Evolutionary conservation across 1,140 invertebrate genomes (phyloP), one percentile per base, ranked within the genome.

Genomic region (Himalopsyche phryganea): DNA sequence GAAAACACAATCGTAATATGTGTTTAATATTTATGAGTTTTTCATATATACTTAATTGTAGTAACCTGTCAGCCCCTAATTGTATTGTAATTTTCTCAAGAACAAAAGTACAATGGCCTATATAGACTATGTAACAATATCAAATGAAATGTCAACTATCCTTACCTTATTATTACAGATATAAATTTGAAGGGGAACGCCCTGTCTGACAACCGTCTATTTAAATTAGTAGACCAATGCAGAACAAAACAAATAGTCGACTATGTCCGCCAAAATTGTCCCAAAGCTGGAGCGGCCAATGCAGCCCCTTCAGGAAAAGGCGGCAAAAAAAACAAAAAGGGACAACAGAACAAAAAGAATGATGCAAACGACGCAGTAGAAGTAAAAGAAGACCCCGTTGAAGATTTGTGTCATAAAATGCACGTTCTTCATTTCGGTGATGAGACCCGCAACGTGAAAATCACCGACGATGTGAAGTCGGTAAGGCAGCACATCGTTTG

Each of bases 401-500:
- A 66, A 10, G n/a, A 41, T 15, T 18, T 69, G 18, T 66, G 72
- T 38, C 58, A 61, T 62, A 66, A 66, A 58, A 65, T 66, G 57
- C 73, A 68, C 48, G 77, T 87, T 42, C 66, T 86, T 19, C 82
- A 83, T 67, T 79, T 82, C 19, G 68, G 71, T 44, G 81, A 86
- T 35, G 71, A 76, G 11, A 76, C 75, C 7, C 61, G 79, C 6
- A 70, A 75, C 36, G 76, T 89, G 1, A 79, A 80, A 66, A 75
- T 83, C 1, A 75, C 74, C 1, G 77, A 84, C 49, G 66, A 67
- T 1, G 81, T 87, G 0, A 78, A 79, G 58, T 69, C 65, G 47
- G 77, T 91, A 7, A 74, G 89, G 55, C 85, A 85, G 3, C 83
- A 85, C 65, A 86, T 92, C 51, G 73, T 89, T 6, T 86, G 84